Conservation (phyloP, 2,888 invertebrate genomes). For the Hyppa rectilinea region DNA sequence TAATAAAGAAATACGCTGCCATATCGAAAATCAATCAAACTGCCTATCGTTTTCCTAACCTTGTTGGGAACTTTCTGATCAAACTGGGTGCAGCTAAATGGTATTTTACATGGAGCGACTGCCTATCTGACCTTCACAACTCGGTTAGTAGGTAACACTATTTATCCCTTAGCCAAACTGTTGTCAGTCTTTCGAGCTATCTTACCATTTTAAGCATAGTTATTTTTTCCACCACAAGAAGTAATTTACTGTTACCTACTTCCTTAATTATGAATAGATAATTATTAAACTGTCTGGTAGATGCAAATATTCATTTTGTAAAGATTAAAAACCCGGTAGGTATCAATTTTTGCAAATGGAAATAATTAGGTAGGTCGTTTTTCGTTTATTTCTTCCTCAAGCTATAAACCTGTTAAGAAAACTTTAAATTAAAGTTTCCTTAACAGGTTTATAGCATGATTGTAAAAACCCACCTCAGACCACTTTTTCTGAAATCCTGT, state of each 20-base stretch:
- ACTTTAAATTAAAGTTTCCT: no score
- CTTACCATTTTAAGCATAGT: no score
- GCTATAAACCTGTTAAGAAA: background rate
- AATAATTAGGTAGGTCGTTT: background rate
- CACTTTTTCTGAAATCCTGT: constrained; percentile 4
- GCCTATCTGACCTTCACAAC: no score
- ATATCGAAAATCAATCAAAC: no score
- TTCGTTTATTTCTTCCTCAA: constrained; percentile 9
- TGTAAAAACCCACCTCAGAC: constrained; percentile 17
- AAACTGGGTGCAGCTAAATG: no score
- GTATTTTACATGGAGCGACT: no score
- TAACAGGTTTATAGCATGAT: background rate
- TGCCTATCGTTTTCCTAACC: no score
- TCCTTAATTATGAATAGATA: no score
- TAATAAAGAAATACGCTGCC: background rate
- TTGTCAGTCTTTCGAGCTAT: no score
- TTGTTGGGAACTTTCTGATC: no score
- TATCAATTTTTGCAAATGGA: background rate
- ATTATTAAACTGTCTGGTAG: background rate
- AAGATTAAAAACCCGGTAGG: background rate
- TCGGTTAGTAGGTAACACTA: no score
- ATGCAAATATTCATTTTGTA: background rate
- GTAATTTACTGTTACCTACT: background rate
- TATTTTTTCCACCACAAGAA: background rate
- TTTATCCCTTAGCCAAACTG: no score